Evolutionary conservation across 2,113 vertebrate genomes (phyloP), one percentile per base, ranked within the genome.

Genomic region (Misgurnus anguillicaudatus): DNA sequence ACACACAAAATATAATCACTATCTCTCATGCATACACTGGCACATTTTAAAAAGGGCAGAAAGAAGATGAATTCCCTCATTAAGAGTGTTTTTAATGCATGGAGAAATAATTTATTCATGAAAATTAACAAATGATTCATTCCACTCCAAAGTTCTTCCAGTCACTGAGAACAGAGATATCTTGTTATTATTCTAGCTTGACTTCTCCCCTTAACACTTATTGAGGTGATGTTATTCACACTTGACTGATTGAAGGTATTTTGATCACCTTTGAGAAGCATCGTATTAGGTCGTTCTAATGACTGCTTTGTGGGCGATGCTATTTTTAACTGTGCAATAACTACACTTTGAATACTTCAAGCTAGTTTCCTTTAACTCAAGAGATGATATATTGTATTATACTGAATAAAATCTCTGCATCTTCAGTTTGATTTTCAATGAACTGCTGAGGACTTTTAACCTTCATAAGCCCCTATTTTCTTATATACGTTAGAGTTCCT

Each of bases 61-160:
- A 86, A 85, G 87, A 85, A 91, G 87, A 87, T 81, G 87, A 87
- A 90, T 88, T 88, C 87, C 83, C 88, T 92, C 89, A 92, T 92
- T 90, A 90, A 60, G 67, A 83, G 58, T 65, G 69, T 87, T 91
- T 89, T 90, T 88, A 91, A 91, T 90, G 87, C 86, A 88, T 89
- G 87, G 88, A 83, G 82, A 88, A 86, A 89, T 90, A 84, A 90
- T 90, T 89, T 90, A 91, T 92, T 91, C 91, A 89, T 90, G 86
- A 85, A 88, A 90, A 89, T 89, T 84, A 90, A 88, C 81, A 88
- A 89, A 87, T 90, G 74, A 86, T 86, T 90, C 78, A 86, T 86
- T 87, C 71, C n/a, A 72, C 80, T 84, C 84, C 76, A 88, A 87
- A 86, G 57, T 84, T 89, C 71, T 80, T 48, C 58, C 51, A 83